Conservation (phyloP, 2,888 invertebrate genomes). For the Pterostichus niger region DNA sequence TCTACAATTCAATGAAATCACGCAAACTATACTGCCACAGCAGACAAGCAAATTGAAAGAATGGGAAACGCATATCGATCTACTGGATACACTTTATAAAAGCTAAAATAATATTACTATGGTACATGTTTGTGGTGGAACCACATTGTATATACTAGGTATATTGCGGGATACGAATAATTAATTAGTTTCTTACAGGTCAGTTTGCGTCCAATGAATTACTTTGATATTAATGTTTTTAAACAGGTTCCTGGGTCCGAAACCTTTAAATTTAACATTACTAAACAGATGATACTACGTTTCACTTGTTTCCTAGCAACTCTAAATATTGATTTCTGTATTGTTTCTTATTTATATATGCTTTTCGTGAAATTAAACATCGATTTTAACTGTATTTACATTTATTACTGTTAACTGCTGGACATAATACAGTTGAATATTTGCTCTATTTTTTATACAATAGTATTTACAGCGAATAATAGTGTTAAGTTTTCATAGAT, state of each 20-base stretch:
- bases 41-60: constrained; percentile 20
- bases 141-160: constrained; percentile 13
- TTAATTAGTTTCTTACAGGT: constrained; percentile 49
- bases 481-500: no score
- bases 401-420: background rate
- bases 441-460: background rate
- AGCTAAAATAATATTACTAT: constrained; percentile 35
- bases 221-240: background rate
- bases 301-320: constrained; percentile 38
- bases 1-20: constrained; percentile 48
- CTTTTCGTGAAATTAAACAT: constrained; percentile 42
- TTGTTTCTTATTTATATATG: constrained; percentile 32
- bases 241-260: constrained; percentile 2
- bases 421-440: background rate
- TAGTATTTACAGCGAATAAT: no score
- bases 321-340: constrained; percentile 15
- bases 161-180: constrained; percentile 22
- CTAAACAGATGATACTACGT: constrained; percentile 4
- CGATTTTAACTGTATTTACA: constrained; percentile 26
- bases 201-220: constrained; percentile 32
- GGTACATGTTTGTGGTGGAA: background rate
- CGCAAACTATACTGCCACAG: constrained; percentile 45
- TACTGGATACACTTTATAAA: constrained; percentile 13
- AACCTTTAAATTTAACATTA: constrained; percentile 21
- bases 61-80: constrained; percentile 23